A percentile compares a stretch with the other conserved stretches of the same genome.
Evolutionary conservation across 2,888 invertebrate genomes (phyloP).

Genomic region (Agelastica alni): DNA sequence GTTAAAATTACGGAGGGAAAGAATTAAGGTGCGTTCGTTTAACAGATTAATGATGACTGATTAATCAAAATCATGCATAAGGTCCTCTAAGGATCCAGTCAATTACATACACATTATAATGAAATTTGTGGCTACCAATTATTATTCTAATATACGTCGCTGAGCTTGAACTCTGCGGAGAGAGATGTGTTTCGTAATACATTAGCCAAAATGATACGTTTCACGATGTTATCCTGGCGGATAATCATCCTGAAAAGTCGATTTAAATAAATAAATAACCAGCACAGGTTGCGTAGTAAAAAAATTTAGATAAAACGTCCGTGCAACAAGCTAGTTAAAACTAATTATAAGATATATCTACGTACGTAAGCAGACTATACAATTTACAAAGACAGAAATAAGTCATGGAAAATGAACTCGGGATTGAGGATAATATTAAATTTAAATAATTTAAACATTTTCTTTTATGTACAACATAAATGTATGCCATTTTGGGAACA

Average conservation of each 20-base stretch:
- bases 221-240: too few relatives aligned
- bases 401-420: conserved; percentile 9
- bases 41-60: too few relatives aligned
- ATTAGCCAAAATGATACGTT: neutral
- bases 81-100: too few relatives aligned
- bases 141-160: too few relatives aligned
- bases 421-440: neutral
- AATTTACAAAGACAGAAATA: conserved; percentile 14
- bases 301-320: conserved; percentile 1
- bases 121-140: too few relatives aligned
- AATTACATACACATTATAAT: too few relatives aligned
- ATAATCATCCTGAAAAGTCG: conserved; percentile 4
- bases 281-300: neutral
- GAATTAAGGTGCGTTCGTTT: too few relatives aligned
- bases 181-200: neutral
- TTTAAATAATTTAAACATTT: conserved; percentile 1
- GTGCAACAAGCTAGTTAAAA: too few relatives aligned
- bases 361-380: conserved; percentile 16
- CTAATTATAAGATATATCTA: conserved; percentile 1
- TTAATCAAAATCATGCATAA: too few relatives aligned
- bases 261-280: neutral
- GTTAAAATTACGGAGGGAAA: too few relatives aligned
- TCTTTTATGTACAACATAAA: conserved; percentile 18
- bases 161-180: too few relatives aligned
- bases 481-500: conserved; percentile 37